Percentiles rank a stretch among this genome's conserved stretches.
Evolutionary conservation across 2,797 vertebrate species (phyloP).

Genomic region (Gouania willdenowi): DNA sequence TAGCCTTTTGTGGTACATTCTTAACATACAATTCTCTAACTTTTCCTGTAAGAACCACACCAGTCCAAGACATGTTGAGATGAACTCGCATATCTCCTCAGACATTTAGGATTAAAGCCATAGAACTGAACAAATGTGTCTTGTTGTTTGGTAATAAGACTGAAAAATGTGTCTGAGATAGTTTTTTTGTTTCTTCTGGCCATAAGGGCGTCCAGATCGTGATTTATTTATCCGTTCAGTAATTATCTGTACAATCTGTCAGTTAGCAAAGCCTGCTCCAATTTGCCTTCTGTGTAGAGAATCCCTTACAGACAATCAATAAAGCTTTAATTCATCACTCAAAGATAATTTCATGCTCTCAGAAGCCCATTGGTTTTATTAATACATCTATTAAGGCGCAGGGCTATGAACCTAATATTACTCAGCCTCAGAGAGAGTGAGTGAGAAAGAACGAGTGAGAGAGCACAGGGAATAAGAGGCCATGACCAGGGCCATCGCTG

Average conservation of each 20-base stretch:
- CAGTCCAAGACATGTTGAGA: too few relatives aligned
- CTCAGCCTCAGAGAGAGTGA: conserved; percentile 45
- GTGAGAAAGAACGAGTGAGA: conserved; percentile 16
- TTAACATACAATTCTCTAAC: too few relatives aligned
- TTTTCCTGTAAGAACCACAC: too few relatives aligned
- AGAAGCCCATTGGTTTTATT: conserved; percentile 69
- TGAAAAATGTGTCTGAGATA: neutral
- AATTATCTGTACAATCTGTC: conserved; percentile 28
- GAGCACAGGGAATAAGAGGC: conserved; percentile 40
- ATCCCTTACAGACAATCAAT: conserved; percentile 66
- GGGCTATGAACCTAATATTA: conserved; percentile 61
- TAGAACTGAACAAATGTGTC: too few relatives aligned
- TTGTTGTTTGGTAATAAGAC: too few relatives aligned
- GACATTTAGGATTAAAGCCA: too few relatives aligned
- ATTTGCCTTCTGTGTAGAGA: conserved; percentile 46
- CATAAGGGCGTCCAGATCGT: conserved; percentile 1
- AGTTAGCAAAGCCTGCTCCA: conserved; percentile 35
- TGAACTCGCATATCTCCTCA: too few relatives aligned
- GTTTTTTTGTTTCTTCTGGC: conserved; percentile 2
- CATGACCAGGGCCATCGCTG: conserved; percentile 48
- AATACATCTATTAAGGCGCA: conserved; percentile 69
- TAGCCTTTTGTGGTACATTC: too few relatives aligned
- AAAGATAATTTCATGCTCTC: conserved; percentile 73
- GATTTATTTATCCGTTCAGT: conserved; percentile 25
- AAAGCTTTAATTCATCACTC: conserved; percentile 66